Percentiles rank a stretch among this genome's conserved stretches.
These are phyloP conservation scores for Falco columbarius DNA, from an alignment of 2,797 vertebrate genomes.

Conservation along the genomic window DNA sequence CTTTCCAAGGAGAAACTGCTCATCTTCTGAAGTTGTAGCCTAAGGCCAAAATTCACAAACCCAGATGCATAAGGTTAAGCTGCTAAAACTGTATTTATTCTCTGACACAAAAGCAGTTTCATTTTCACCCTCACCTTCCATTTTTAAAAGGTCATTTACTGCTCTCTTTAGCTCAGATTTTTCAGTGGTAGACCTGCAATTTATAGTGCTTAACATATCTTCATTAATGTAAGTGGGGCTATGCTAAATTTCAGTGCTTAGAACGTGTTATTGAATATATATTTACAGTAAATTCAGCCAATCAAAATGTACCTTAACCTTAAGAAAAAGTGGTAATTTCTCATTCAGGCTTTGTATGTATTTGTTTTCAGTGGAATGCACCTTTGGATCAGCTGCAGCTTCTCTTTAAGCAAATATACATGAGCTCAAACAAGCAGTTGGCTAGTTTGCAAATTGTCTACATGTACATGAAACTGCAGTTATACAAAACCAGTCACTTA, in stretches of 20 bases:
- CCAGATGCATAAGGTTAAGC: neutral
- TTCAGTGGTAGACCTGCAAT: neutral
- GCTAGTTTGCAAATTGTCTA: neutral
- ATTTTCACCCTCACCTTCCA: neutral
- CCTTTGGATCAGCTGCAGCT: neutral
- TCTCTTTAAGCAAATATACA: neutral
- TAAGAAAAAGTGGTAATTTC: neutral
- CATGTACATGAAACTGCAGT: neutral
- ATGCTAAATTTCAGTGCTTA: neutral
- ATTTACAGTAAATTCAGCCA: neutral
- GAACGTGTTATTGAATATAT: neutral
- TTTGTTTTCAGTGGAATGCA: neutral
- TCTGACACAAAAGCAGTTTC: neutral
- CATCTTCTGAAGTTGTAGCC: neutral
- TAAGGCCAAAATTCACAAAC: neutral
- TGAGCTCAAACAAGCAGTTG: neutral
- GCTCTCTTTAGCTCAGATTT: neutral
- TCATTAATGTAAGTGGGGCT: neutral
- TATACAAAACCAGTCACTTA: neutral
- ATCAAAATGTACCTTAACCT: neutral
- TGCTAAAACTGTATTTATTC: neutral
- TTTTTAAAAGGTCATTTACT: neutral
- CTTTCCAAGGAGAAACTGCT: neutral
- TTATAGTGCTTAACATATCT: neutral
- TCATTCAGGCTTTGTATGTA: neutral